Percentiles rank a stretch among this genome's conserved stretches.
Conservation (phyloP, 2,113 vertebrate species). For the Oreotrochilus melanogaster region DNA sequence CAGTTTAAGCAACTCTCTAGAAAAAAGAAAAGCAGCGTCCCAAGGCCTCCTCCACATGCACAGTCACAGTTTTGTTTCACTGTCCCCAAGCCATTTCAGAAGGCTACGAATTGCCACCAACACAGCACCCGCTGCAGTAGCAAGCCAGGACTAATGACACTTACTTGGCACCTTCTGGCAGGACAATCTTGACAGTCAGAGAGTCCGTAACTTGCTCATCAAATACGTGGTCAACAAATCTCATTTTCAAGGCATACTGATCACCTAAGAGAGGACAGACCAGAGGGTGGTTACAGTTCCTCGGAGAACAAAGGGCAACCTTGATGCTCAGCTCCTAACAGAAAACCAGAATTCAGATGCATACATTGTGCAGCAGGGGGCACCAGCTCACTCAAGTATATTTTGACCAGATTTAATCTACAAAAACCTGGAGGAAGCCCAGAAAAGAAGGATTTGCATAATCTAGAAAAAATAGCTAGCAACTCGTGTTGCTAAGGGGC, state of each 20-base stretch:
- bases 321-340: background rate
- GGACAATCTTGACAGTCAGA: constrained; percentile 92
- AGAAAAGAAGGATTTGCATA: background rate
- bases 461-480: constrained; percentile 14
- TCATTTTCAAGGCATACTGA: constrained; percentile 97
- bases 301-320: background rate
- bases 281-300: background rate
- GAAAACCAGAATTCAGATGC: background rate
- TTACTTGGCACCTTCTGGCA: constrained; percentile 97
- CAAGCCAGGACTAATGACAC: constrained; percentile 35
- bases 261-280: constrained; percentile 82
- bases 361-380: background rate
- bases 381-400: background rate
- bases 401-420: background rate
- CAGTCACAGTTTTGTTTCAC: background rate
- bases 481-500: background rate
- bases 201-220: constrained; percentile 96
- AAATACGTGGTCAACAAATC: constrained; percentile 95
- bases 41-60: background rate
- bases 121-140: background rate
- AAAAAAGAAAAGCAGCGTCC: background rate
- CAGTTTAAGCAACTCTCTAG: background rate
- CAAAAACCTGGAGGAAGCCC: background rate
- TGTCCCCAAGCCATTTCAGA: background rate
- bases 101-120: background rate